A percentile compares a stretch with the other conserved stretches of the same genome.
Evolutionary conservation across 1,140 invertebrate species (phyloP).

Genomic region (Rhopalosiphum padi): DNA sequence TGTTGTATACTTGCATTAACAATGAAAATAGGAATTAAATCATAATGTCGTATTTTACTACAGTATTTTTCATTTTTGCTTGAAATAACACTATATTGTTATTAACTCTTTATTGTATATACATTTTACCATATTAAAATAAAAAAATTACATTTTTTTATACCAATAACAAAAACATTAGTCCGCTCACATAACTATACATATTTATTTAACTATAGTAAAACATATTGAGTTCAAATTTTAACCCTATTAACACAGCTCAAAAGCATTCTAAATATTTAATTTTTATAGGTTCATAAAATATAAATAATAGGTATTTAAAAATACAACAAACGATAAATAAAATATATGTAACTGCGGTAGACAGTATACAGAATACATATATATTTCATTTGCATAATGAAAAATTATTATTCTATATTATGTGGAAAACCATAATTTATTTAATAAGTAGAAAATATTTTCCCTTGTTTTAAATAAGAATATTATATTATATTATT

Average conservation of each 20-base stretch:
- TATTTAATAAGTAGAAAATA: not conserved
- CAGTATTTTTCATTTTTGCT: not conserved
- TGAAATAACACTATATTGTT: not conserved
- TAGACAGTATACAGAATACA: not conserved
- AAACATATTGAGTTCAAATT: not conserved
- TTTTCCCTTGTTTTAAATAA: not conserved
- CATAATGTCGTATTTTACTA: not conserved
- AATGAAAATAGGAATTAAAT: not conserved
- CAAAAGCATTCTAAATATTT: conserved; percentile 1
- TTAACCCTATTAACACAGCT: not conserved
- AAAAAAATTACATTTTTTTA: not conserved
- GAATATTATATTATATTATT: not conserved
- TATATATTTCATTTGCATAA: not conserved
- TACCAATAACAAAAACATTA: not conserved
- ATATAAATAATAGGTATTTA: not conserved
- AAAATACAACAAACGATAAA: not conserved
- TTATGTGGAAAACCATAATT: not conserved
- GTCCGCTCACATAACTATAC: not conserved
- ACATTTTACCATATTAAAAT: not conserved
- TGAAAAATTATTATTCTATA: not conserved
- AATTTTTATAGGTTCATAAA: not conserved
- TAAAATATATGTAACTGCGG: not conserved
- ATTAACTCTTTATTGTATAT: not conserved
- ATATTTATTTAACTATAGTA: not conserved
- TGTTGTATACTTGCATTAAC: not conserved